Base-by-base conservation (phyloP, 2,888 invertebrate genomes). In the Schizotus pectinicornis region DNA sequence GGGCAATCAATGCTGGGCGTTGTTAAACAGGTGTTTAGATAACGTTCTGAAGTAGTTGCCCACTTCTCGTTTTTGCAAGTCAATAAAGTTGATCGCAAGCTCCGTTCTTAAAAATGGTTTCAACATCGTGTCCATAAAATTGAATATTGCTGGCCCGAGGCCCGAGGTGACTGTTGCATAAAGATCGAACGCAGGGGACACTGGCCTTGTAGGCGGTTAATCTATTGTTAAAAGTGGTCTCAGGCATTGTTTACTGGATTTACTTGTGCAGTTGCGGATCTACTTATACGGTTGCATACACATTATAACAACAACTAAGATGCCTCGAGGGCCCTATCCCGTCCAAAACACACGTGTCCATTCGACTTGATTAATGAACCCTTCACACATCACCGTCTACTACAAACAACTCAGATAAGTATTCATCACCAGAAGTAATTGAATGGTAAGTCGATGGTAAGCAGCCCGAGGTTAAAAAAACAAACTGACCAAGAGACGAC, bases 171-270 rank as follows among this genome's bases (percentile, higher is more conserved):
- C 22, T 22, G 22, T 22, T 22, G 22, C 22, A 22, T 22, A 22
- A 22, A 22, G 22, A 22, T 22, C 22, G 22, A 36, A 32, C 11
- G 32, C n/a, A 14, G 30, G n/a, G 42, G 42, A 42, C 42, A 42
- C 42, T 42, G 42, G 42, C 42, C 42, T 42, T 42, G 42, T 42
- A 9, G 42, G 42, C 42, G 30, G 11, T 42, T 42, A 42, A 42
- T 31, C 42, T 42, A 42, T 42, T 31, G 30, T 42, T 32, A 41
- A 41, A 31, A 35, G 11, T 35, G 11, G 22, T 22, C 36, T 22
- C 22, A 7, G 39, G 14, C 22, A 8, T 42, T 30, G 22, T 42
- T 42, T 42, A 30, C 42, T 12, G 31, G 42, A 42, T 30, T 30
- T 9, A 12, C 6, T 42, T 42, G 22, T 22, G 22, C 22, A 22